Base-by-base conservation (phyloP, 2,113 vertebrate genomes). In the Perognathus longimembris region DNA sequence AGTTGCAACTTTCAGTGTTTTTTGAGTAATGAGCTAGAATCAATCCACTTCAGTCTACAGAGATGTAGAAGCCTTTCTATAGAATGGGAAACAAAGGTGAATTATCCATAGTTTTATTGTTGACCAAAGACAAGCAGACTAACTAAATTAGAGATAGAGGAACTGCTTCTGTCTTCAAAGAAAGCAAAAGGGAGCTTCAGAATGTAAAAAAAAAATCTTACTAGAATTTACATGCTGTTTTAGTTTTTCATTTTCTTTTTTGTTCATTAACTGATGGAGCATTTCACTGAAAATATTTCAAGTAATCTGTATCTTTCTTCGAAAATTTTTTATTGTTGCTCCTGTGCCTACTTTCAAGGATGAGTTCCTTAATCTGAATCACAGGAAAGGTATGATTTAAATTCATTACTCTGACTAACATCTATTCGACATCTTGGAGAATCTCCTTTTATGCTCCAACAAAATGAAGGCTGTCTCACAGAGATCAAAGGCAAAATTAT, bases 281-380 rank as follows among this genome's bases (percentile, higher is more conserved):
- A 80, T 64, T 88, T 92, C 18, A 73, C 20, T 67, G 64, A 63
- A 5, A 26, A 93, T 61, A 90, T 71, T 88, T 88, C 38, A 78
- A 17, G 40, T 26, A n/a, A 36, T 45, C 26, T 73, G n/a, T 61
- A 71, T 57, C 32, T 17, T 70, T 85, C 82, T 50, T 66, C 4
- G 8, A 75, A 28, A 30, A 94, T 85, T 85, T 73, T 74, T 71
- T 32, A 74, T 36, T 71, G 24, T 0, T 78, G 21, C 26, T 4
- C 5, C 17, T 50, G 40, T 18, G 28, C 3, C 18, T 12, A 22
- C 21, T 79, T 17, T 83, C n/a, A 79, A 64, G 1, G 15, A 76
- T 38, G 14, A 64, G 6, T 81, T 70, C 30, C 66, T 87, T 84
- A 64, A 71, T 28, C 17, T 85, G 7, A 81, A 57, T 30, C 74